Conservation (phyloP, 2,888 invertebrate species). For the Dermolepida albohirtum region DNA sequence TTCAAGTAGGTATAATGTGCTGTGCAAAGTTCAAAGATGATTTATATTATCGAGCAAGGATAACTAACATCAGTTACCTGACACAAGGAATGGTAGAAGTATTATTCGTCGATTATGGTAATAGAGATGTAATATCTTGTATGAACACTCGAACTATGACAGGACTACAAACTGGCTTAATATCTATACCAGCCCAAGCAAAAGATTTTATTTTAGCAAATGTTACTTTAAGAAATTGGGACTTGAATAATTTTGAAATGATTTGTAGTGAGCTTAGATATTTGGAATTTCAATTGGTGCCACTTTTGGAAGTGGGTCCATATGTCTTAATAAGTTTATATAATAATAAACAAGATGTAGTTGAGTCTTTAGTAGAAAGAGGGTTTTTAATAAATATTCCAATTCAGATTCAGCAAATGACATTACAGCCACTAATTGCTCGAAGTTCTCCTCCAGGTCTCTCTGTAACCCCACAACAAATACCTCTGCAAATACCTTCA, state of each 20-base stretch:
- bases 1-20: conserved; percentile 70
- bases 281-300: conserved; percentile 63
- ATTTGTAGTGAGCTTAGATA: conserved; percentile 64
- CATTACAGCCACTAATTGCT: conserved; percentile 48
- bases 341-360: conserved; percentile 66
- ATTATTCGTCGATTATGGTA: conserved; percentile 78
- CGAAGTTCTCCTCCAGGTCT: conserved; percentile 32
- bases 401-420: conserved; percentile 65
- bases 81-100: conserved; percentile 71
- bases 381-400: conserved; percentile 65
- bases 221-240: conserved; percentile 70
- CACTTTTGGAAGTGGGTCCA: conserved; percentile 62
- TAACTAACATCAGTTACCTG: conserved; percentile 67
- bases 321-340: conserved; percentile 66
- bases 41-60: conserved; percentile 74
- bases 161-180: conserved; percentile 65
- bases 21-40: conserved; percentile 77
- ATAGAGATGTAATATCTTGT: conserved; percentile 71
- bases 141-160: conserved; percentile 72
- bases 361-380: conserved; percentile 65
- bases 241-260: conserved; percentile 62
- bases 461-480: conserved; percentile 6
- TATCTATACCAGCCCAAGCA: conserved; percentile 69
- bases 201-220: conserved; percentile 72
- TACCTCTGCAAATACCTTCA: conserved; percentile 51